These are phyloP conservation scores for Callorhinus ursinus DNA, from an alignment of 2,113 vertebrate genomes.

Conservation along the genomic window DNA sequence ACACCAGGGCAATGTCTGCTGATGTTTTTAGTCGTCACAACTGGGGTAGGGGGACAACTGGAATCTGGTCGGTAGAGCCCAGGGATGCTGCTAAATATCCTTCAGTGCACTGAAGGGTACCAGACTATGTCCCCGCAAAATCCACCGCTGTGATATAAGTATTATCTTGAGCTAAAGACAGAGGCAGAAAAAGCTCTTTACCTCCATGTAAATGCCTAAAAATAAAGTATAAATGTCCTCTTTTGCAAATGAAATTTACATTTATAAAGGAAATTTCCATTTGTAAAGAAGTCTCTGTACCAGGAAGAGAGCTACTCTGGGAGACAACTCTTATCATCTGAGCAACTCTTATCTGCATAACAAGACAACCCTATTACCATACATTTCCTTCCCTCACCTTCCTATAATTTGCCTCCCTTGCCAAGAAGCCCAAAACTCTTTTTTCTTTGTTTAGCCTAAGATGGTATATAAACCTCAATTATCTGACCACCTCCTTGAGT, in stretches of 20 bases:
- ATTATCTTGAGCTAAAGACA: conserved; percentile 11
- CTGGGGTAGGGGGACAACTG: not conserved
- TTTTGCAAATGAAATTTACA: conserved; percentile 25
- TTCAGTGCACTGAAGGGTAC: not conserved
- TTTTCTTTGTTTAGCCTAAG: not conserved
- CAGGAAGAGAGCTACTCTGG: not conserved
- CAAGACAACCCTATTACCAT: not conserved
- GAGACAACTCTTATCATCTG: not conserved
- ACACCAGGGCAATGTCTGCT: not conserved
- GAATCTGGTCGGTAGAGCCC: not conserved
- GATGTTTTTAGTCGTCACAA: not conserved
- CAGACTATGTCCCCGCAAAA: not conserved
- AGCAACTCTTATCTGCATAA: not conserved
- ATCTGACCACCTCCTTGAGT: not conserved
- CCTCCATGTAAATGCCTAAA: not conserved
- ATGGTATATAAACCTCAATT: not conserved
- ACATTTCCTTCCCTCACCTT: not conserved
- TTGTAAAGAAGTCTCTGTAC: not conserved
- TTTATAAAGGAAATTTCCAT: not conserved
- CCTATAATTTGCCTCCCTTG: not conserved
- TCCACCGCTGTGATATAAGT: not conserved
- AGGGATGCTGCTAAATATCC: not conserved
- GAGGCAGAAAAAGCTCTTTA: not conserved
- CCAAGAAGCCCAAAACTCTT: not conserved
- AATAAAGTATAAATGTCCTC: not conserved